A percentile compares a stretch with the other conserved stretches of the same genome.
These are phyloP conservation scores for Euwallacea similis DNA, from an alignment of 1,140 invertebrate species.

Conservation along the genomic window DNA sequence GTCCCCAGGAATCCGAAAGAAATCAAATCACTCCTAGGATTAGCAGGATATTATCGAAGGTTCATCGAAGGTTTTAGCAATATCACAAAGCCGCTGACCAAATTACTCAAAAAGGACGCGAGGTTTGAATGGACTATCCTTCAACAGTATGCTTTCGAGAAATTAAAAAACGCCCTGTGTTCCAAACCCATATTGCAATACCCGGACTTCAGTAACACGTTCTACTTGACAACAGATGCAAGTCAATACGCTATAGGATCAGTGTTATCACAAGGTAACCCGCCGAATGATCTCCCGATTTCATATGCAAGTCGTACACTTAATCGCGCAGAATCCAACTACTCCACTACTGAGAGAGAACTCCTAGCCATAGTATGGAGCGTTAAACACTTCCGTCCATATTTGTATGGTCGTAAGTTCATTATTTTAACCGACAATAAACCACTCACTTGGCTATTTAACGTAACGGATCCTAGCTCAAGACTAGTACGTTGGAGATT, in stretches of 20 bases:
- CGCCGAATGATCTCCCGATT: conserved; percentile 41
- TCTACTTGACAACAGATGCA: conserved; percentile 43
- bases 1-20: conserved; percentile 23
- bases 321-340: conserved; percentile 43
- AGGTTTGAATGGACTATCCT: conserved; percentile 12
- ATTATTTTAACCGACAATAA: conserved; percentile 41
- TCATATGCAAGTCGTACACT: conserved; percentile 43
- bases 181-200: conserved; percentile 48
- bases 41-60: conserved; percentile 21
- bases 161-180: neutral
- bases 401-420: conserved; percentile 39
- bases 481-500: conserved; percentile 55
- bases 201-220: conserved; percentile 45
- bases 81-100: conserved; percentile 33
- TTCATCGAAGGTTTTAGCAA: conserved; percentile 21
- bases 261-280: conserved; percentile 22
- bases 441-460: conserved; percentile 38
- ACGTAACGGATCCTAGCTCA: conserved; percentile 52
- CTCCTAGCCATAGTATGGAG: conserved; percentile 47
- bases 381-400: conserved; percentile 42
- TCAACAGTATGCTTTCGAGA: conserved; percentile 11
- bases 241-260: conserved; percentile 26
- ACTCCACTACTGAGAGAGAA: conserved; percentile 46
- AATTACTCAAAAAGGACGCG: conserved; percentile 36
- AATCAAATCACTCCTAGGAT: conserved; percentile 25